phyloP scores from a whole-genome alignment of 1,140 invertebrate species.

The Pogonomyrmex barbatus region DNA sequence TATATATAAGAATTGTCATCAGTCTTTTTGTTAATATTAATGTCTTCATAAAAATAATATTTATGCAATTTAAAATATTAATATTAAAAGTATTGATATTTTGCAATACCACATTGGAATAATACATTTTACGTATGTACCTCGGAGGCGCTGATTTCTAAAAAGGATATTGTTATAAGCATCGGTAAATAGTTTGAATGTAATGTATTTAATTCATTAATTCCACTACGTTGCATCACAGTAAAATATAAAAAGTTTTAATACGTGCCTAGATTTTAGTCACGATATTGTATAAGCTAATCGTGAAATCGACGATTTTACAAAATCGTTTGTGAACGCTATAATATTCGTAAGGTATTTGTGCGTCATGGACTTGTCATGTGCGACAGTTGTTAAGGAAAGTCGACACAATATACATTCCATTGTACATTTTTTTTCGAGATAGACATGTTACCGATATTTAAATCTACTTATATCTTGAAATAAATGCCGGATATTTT shows the following conservation, averaged over 20 bases:
- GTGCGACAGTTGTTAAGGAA: neutral
- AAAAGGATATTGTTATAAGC: conserved; percentile 16
- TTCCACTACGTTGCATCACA: conserved; percentile 53
- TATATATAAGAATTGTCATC: neutral
- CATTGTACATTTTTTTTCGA: conserved; percentile 46
- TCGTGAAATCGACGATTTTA: neutral
- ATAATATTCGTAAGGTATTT: conserved; percentile 35
- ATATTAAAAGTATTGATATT: neutral
- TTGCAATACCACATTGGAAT: neutral
- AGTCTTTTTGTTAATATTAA: neutral
- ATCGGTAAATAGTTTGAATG: neutral
- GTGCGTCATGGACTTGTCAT: conserved; percentile 10
- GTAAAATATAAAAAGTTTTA: conserved; percentile 15
- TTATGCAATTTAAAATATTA: conserved; percentile 5
- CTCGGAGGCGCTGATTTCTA: neutral
- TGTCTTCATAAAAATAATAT: conserved; percentile 10
- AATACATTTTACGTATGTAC: conserved; percentile 23
- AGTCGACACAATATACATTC: conserved; percentile 16
- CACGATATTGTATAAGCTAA: neutral
- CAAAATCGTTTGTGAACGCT: neutral
- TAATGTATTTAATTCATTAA: conserved; percentile 24
- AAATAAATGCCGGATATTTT: conserved; percentile 14
- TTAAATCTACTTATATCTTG: conserved; percentile 13
- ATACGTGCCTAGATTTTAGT: neutral
- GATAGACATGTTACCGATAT: conserved; percentile 7